Conservation (phyloP, 2,113 vertebrate species). For the Podilymbus podiceps region DNA sequence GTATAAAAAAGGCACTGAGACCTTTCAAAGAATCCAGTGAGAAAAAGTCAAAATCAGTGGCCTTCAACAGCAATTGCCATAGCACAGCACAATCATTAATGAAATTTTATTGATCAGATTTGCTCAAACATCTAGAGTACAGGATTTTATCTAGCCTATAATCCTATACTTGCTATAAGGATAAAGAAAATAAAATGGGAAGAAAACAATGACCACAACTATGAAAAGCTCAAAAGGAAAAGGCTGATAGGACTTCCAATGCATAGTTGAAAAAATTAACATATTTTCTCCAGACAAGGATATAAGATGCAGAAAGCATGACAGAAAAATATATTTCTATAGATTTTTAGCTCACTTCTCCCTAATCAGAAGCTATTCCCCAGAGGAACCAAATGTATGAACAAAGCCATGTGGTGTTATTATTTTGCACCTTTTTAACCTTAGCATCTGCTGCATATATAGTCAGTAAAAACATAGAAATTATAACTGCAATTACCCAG, state of each 20-base stretch:
- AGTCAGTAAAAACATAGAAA: background rate
- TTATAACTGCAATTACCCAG: background rate
- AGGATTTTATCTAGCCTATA: background rate
- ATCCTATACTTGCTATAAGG: background rate
- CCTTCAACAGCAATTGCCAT: background rate
- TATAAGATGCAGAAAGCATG: background rate
- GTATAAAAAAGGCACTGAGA: background rate
- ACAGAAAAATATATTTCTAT: background rate
- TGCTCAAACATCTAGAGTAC: background rate
- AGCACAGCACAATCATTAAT: background rate
- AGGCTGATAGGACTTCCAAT: background rate
- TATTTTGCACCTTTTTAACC: background rate
- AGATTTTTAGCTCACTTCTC: background rate
- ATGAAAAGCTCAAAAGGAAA: background rate
- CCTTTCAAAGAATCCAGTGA: background rate
- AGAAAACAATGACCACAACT: background rate
- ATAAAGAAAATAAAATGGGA: background rate
- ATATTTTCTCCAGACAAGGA: background rate
- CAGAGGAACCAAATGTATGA: background rate
- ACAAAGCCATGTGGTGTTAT: background rate
- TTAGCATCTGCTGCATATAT: background rate
- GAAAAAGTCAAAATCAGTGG: background rate
- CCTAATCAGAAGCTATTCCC: background rate
- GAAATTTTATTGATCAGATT: background rate
- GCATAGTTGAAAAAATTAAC: background rate